A percentile compares a stretch with the other conserved stretches of the same genome.
These are phyloP conservation scores for Clunio marinus DNA, from an alignment of 2,888 invertebrate genomes.

Conservation along the genomic window DNA sequence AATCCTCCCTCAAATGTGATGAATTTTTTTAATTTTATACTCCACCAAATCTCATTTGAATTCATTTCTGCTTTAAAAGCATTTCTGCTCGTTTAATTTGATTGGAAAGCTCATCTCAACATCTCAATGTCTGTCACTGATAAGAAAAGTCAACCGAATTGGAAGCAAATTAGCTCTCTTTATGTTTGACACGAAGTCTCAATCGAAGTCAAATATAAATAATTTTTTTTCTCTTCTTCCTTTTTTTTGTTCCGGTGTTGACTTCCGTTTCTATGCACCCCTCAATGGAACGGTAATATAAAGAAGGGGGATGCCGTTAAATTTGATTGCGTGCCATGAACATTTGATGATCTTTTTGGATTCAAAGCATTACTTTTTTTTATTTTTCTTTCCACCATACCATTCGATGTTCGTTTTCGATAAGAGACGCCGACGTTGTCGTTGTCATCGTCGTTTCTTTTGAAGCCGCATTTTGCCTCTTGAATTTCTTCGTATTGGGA, in stretches of 20 bases:
- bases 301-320: neutral
- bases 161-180: constrained; percentile 7
- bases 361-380: no score
- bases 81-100: neutral
- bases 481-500: no score
- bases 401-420: no score
- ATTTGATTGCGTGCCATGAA: constrained; percentile 29
- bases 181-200: neutral
- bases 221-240: no score
- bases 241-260: constrained; percentile 11
- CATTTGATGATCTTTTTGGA: constrained; percentile 12
- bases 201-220: constrained; percentile 10
- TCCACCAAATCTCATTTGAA: neutral
- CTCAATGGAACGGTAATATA: neutral
- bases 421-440: no score
- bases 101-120: neutral
- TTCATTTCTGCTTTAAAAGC: constrained; percentile 3
- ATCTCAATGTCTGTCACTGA: neutral
- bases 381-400: no score
- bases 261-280: neutral
- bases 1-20: no score
- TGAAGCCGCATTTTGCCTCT: no score
- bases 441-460: no score
- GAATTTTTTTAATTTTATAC: no score
- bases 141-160: constrained; percentile 2